These are phyloP conservation scores for Sarcophaga caerulescens DNA, from an alignment of 2,888 invertebrate species.

Conservation along the genomic window DNA sequence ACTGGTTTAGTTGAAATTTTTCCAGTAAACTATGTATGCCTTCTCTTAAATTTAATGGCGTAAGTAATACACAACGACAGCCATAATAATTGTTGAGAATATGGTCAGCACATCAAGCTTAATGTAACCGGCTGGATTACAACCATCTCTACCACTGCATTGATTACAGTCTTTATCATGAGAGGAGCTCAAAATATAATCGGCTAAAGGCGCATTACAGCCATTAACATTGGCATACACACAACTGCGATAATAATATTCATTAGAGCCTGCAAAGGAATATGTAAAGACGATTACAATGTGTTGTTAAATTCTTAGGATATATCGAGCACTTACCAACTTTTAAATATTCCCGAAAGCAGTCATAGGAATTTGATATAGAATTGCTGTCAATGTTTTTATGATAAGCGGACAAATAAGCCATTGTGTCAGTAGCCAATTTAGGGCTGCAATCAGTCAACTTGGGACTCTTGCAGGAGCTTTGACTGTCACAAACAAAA, in stretches of 20 bases:
- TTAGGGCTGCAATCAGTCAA: conserved; percentile 69
- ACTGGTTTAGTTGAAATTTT: no score
- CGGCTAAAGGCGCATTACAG: conserved; percentile 52
- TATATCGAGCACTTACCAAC: conserved; percentile 57
- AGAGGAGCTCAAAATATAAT: conserved; percentile 1
- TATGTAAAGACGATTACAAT: background rate
- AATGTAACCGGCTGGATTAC: conserved; percentile 69
- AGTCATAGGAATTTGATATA: conserved; percentile 41
- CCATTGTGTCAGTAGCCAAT: conserved; percentile 62
- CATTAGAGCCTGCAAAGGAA: conserved; percentile 39
- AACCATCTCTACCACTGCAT: conserved; percentile 63
- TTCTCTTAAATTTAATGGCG: conserved; percentile 13
- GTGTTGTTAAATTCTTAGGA: background rate
- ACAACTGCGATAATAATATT: conserved; percentile 67
- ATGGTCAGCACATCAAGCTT: conserved; percentile 24
- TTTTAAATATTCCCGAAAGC: conserved; percentile 66
- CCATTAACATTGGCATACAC: conserved; percentile 51
- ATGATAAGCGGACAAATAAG: conserved; percentile 65
- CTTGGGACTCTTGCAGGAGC: conserved; percentile 64
- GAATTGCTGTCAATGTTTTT: conserved; percentile 58
- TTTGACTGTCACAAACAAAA: conserved; percentile 53
- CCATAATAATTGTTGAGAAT: conserved; percentile 18
- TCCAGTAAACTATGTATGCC: background rate
- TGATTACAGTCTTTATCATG: conserved; percentile 47
- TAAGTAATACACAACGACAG: conserved; percentile 36